Base-by-base conservation (phyloP, 1,140 invertebrate species). In the Leptinotarsa undecemlineata region DNA sequence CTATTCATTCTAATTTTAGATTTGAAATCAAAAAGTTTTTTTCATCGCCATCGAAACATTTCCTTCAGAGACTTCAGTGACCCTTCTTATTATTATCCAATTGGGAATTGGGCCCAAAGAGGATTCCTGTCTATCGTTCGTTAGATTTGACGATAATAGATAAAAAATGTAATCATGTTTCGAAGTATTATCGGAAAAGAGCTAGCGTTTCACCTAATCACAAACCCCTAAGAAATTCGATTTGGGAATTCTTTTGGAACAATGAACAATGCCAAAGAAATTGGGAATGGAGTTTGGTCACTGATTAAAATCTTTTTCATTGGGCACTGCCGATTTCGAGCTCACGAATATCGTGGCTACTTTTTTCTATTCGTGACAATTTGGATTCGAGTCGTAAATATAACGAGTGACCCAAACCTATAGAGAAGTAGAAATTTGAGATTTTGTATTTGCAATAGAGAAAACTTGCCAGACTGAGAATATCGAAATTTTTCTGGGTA, bases 231-330 rank as follows among this genome's bases (percentile, higher is more conserved):
- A 68, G 42, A 68, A 68, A 68, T 68, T 42, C 66, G 42, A 68
- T 68, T 68, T 68, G 33, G 66, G n/a, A 57, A 42, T 42, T 47
- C 66, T 19, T 1, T 47, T 42, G 42, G 66, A 68, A 68, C 66
- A 48, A 68, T 17, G 66, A 68, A 47, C 23, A 68, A 68, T 68
- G 66, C 42, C 66, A 47, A 19, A 42, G 66, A 68, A 68, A 68
- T 42, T 5, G 23, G 66, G 19, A 68, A 26, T 64, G 13, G 21
- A 64, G 23, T 64, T 23, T 64, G 23, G 66, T 68, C 66, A 42
- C 42, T 68, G 66, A 68, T 68, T 68, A 68, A 68, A 68, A 68
- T 68, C 66, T 23, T 68, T 68, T 68, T 68, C 48, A 42, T 42
- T 42, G 33, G 8, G 3, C 11, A 42, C 63, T 20, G 21, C 15